Evolutionary conservation across 2,113 vertebrate genomes (phyloP).

Genomic region (Anguilla rostrata): DNA sequence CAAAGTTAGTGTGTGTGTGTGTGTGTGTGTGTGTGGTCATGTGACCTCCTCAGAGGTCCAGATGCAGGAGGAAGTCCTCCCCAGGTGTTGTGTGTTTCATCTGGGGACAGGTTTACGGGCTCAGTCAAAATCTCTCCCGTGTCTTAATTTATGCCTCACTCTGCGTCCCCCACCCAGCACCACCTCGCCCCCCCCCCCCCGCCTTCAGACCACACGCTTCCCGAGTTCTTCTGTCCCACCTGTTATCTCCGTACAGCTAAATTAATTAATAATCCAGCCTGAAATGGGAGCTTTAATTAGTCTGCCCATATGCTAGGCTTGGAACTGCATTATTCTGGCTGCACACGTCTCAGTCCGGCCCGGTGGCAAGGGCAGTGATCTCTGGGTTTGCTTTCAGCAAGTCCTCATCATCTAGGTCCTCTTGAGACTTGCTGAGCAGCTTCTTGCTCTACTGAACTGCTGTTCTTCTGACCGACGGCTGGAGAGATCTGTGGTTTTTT

Average conservation of each 20-base stretch:
- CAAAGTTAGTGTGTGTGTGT: neutral
- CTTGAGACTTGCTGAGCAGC: neutral
- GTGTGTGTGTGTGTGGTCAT: neutral
- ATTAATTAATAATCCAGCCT: conserved; percentile 17
- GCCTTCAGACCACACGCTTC: neutral
- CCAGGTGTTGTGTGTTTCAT: no score
- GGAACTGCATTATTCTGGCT: conserved; percentile 25
- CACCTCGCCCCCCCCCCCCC: neutral
- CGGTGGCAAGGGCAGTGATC: neutral
- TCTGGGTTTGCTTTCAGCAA: neutral
- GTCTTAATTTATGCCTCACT: neutral
- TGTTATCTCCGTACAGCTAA: conserved; percentile 18
- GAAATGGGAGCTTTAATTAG: conserved; percentile 24
- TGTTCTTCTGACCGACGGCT: neutral
- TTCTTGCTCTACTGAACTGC: conserved; percentile 13
- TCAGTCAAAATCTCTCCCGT: no score
- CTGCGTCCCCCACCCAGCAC: neutral
- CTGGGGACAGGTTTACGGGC: neutral
- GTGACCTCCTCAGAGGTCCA: neutral
- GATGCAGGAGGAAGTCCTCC: neutral
- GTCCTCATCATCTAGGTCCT: conserved; percentile 2
- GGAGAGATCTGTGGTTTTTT: neutral
- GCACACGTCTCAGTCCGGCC: neutral
- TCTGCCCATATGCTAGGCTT: conserved; percentile 19
- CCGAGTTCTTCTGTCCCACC: conserved; percentile 15